Evolutionary conservation across 2,888 invertebrate species (phyloP).

Genomic region (Choristoneura rosaceana): DNA sequence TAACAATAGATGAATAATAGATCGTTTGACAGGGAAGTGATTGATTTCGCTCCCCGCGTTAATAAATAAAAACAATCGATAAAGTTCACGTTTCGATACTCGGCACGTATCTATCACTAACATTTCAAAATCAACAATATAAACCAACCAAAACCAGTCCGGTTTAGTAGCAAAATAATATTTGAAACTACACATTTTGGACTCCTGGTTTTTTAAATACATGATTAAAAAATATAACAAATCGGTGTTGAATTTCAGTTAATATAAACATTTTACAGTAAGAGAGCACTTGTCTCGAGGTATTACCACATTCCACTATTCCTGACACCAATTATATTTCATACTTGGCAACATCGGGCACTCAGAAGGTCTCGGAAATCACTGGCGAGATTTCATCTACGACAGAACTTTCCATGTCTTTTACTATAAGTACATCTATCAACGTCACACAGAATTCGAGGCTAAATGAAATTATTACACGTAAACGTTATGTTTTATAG

Average conservation of each 20-base stretch:
- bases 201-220: constrained; percentile 8
- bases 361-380: not conserved
- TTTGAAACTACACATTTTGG: constrained; percentile 18
- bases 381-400: constrained; percentile 11
- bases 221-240: constrained; percentile 24
- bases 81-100: not conserved
- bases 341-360: constrained; percentile 16
- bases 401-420: constrained; percentile 1
- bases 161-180: constrained; percentile 31
- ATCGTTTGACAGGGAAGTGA: constrained; percentile 3
- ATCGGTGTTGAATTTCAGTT: not conserved
- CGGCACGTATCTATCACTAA: not conserved
- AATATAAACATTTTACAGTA: constrained; percentile 3
- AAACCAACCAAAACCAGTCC: constrained; percentile 21
- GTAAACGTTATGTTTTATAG: constrained; percentile 16
- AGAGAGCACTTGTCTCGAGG: constrained; percentile 24
- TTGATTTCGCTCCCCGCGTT: not conserved
- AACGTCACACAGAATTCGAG: constrained; percentile 21
- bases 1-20: constrained; percentile 1
- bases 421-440: constrained; percentile 15
- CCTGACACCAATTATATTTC: constrained; percentile 9
- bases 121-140: constrained; percentile 23
- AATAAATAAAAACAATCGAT: constrained; percentile 15
- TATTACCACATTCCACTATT: not conserved
- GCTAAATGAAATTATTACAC: constrained; percentile 11